Conservation (phyloP, 2,113 vertebrate species). For the Kryptolebias marmoratus region DNA sequence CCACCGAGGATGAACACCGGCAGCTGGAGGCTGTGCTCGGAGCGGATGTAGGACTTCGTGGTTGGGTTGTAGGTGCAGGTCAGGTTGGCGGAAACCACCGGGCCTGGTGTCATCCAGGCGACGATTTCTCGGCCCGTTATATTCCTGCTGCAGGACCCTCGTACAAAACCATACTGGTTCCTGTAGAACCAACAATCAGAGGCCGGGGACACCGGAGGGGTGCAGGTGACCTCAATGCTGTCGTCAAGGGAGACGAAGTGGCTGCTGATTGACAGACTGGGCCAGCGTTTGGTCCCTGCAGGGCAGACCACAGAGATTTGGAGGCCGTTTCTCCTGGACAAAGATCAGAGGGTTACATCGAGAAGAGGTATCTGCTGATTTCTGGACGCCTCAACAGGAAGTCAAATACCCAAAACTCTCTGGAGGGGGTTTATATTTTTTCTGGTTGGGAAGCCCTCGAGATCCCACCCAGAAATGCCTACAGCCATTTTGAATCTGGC, state of each 20-base stretch:
- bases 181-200: slow-evolving; percentile 14
- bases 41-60: not conserved
- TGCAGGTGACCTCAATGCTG: slow-evolving; percentile 20
- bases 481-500: too few relatives aligned
- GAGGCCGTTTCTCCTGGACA: too few relatives aligned
- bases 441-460: too few relatives aligned
- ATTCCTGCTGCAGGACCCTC: slow-evolving; percentile 17
- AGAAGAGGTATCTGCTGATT: too few relatives aligned
- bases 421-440: not conserved
- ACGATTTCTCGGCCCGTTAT: not conserved
- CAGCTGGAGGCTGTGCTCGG: slow-evolving; percentile 12
- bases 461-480: too few relatives aligned
- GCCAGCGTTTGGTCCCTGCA: slow-evolving; percentile 25
- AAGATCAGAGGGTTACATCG: not conserved
- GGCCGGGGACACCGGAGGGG: not conserved
- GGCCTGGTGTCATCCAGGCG: not conserved
- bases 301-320: not conserved
- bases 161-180: rapidly evolving
- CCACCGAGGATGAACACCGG: slow-evolving; percentile 27
- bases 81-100: slow-evolving; percentile 25
- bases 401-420: not conserved
- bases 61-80: slow-evolving; percentile 15
- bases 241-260: not conserved
- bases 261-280: not conserved
- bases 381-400: not conserved